Base-by-base conservation (phyloP, 2,113 vertebrate genomes). In the Proterorhinus semilunaris region DNA sequence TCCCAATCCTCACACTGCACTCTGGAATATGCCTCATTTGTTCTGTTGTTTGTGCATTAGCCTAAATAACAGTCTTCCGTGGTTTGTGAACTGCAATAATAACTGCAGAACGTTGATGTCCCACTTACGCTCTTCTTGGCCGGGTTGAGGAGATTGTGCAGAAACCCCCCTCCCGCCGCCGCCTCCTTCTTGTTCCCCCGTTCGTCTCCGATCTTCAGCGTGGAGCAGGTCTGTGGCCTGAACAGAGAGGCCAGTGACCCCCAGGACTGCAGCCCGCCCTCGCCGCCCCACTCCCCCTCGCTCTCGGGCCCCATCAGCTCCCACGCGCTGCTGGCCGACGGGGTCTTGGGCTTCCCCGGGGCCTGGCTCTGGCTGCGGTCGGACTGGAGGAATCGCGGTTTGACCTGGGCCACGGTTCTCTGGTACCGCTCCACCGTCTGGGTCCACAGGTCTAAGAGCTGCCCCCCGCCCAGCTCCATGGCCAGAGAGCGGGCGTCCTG, bases 401-500 rank as follows among this genome's bases (percentile, higher is more conserved):
- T 93, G 21, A 93, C 92, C 43, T 92, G 91, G 0, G 91, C 87
- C 0, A 93, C 88, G 0, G 92, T 93, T 54, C 86, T 83, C 81
- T 94, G 93, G 87, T 94, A 94, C 66, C 92, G 91, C 78, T 93
- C 92, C 27, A 93, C 83, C 0, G 92, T 93, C 73, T 92, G 91
- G 5, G 91, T 91, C 93, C 93, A 94, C n/a, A 93, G 89, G 9
- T 94, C 92, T 66, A 93, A 77, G 17, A 93, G 81, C 3, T 89
- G 78, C 0, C 93, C 93, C 0, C 92, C 94, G 0, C 94, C 94
- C 43, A 96, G 87, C 81, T 95, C 94, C 27, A 94, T 76, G 0
- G 94, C 95, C 52, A 95, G 83, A 7, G 92, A 93, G 0, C 92
- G 91, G 49, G 94, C 95, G 10, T 96, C 95, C 86, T 94, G 93